Percentiles rank a stretch among this genome's conserved stretches.
phyloP scores from a whole-genome alignment of 2,888 invertebrate species.

The Pocota personata region DNA sequence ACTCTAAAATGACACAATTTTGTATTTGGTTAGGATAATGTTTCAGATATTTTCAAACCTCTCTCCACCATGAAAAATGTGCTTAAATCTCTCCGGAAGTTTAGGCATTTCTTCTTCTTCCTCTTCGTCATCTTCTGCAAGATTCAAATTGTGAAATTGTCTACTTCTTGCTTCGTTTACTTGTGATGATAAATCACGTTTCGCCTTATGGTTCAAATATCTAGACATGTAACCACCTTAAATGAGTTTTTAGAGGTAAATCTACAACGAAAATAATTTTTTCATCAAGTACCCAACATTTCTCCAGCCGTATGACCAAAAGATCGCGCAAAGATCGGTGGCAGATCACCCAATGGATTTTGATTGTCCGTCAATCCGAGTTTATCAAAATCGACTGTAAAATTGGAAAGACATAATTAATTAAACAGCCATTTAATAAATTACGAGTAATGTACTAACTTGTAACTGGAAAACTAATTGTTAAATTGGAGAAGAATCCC shows the following conservation, averaged over 20 bases:
- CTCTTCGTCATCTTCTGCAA: conserved; percentile 70
- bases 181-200: conserved; percentile 82
- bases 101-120: conserved; percentile 78
- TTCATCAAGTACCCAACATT: conserved; percentile 83
- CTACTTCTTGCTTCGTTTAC: conserved; percentile 16
- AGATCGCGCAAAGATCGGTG: conserved; percentile 89
- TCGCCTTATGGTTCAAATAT: conserved; percentile 86
- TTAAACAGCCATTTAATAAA: background rate
- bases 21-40: too few species aligned
- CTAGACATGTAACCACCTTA: conserved; percentile 88
- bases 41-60: conserved; percentile 76
- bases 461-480: conserved; percentile 92
- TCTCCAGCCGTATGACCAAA: conserved; percentile 90
- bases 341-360: conserved; percentile 92
- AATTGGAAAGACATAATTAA: background rate
- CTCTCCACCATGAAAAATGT: conserved; percentile 91
- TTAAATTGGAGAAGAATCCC: conserved; percentile 92
- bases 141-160: conserved; percentile 51
- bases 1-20: conserved; percentile 84
- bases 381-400: conserved; percentile 92
- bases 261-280: background rate
- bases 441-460: conserved; percentile 86
- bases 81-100: conserved; percentile 82
- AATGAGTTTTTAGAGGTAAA: conserved; percentile 1
- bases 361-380: conserved; percentile 94